A percentile compares a stretch with the other conserved stretches of the same genome.
Evolutionary conservation across 2,797 vertebrate species (phyloP).

Genomic region (Octomys mimax): DNA sequence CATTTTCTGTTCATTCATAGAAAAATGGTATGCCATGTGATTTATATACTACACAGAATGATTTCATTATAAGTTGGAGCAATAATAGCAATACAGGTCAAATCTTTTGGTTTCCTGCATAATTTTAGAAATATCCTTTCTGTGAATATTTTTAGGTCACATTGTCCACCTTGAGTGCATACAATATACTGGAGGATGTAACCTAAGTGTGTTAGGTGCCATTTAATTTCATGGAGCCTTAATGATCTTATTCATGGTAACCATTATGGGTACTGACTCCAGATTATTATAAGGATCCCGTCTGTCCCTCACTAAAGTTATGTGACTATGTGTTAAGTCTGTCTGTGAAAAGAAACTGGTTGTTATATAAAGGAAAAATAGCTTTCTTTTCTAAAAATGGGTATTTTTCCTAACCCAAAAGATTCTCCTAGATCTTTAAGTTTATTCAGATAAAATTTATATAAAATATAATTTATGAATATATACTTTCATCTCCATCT

Average conservation of each 20-base stretch:
- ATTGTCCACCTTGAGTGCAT: background rate
- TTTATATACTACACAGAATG: background rate
- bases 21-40: background rate
- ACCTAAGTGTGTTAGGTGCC: background rate
- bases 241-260: background rate
- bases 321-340: background rate
- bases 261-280: background rate
- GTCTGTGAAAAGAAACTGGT: background rate
- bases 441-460: constrained; percentile 28
- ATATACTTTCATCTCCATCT: constrained; percentile 23
- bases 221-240: background rate
- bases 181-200: background rate
- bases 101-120: background rate
- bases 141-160: background rate
- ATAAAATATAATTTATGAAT: constrained; percentile 11
- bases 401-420: constrained; percentile 18
- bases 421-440: constrained; percentile 42
- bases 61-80: background rate
- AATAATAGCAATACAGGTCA: background rate
- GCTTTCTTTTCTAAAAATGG: constrained; percentile 37
- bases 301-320: background rate
- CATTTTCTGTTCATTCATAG: background rate
- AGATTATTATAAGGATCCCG: background rate
- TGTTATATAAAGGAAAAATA: background rate
- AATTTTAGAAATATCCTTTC: background rate